Evolutionary conservation across 2,113 vertebrate species (phyloP).

Genomic region (Strigops habroptila): DNA sequence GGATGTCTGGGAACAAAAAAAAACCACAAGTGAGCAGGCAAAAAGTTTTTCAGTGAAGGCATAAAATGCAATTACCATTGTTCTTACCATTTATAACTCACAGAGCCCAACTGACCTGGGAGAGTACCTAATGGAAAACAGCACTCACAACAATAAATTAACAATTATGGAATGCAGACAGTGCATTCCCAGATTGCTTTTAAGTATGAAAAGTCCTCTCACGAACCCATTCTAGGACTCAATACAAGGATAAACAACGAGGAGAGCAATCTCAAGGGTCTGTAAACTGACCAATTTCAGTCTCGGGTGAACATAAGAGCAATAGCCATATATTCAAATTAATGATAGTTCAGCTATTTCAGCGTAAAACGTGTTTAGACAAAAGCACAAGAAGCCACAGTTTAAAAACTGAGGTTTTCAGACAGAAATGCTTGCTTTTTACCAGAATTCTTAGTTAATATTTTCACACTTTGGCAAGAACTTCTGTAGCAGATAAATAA

Average conservation of each 20-base stretch:
- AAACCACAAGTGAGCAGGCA: not conserved
- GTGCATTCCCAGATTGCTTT: not conserved
- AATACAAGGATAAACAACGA: not conserved
- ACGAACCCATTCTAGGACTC: not conserved
- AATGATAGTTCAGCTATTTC: not conserved
- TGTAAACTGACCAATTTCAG: not conserved
- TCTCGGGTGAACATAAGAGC: not conserved
- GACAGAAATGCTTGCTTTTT: not conserved
- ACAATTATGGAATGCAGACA: not conserved
- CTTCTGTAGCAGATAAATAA: not conserved
- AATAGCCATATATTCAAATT: not conserved
- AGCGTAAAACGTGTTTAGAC: not conserved
- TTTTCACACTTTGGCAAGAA: not conserved
- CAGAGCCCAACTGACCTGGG: not conserved
- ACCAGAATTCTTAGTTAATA: not conserved
- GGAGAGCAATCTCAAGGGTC: not conserved
- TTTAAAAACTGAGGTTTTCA: not conserved
- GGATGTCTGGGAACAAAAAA: not conserved
- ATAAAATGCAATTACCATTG: constrained; percentile 19
- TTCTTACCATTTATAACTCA: not conserved
- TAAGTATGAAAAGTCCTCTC: not conserved
- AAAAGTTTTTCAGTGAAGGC: constrained; percentile 1
- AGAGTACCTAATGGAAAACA: constrained; percentile 27
- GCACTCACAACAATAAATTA: constrained; percentile 23
- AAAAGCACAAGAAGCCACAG: not conserved